phyloP scores from a whole-genome alignment of 2,888 invertebrate genomes.

The Arenicola marina region DNA sequence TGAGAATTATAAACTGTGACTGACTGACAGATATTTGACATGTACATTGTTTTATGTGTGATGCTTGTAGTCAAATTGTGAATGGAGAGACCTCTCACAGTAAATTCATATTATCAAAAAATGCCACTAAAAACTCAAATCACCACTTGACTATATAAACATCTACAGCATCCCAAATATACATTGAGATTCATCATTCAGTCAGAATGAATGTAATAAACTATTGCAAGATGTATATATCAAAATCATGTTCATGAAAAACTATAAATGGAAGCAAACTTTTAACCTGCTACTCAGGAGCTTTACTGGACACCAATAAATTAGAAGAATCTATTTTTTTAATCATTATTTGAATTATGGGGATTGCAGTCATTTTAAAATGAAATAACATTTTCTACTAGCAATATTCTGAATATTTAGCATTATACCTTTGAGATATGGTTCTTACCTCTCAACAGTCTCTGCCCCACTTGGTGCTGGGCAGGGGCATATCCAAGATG shows the following conservation, averaged over 20 bases:
- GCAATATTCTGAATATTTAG: not conserved
- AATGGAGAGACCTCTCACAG: not conserved
- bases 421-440: not conserved
- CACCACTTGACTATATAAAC: too few species aligned
- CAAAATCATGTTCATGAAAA: not conserved
- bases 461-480: slow-evolving; percentile 62
- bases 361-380: too few species aligned
- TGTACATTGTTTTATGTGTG: not conserved
- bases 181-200: too few species aligned
- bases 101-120: not conserved
- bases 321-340: too few species aligned
- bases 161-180: too few species aligned
- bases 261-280: too few species aligned
- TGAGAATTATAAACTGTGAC: not conserved
- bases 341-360: too few species aligned
- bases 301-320: too few species aligned
- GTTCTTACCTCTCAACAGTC: slow-evolving; percentile 59
- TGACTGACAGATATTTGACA: not conserved
- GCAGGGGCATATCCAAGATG: slow-evolving; percentile 61
- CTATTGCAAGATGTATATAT: not conserved
- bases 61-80: not conserved
- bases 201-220: not conserved
- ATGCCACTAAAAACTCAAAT: too few species aligned
- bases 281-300: too few species aligned
- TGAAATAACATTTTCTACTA: too few species aligned